Evolutionary conservation across 2,797 vertebrate genomes (phyloP), one percentile per base, ranked within the genome.

Genomic region (Chaenodraco wilsoni): DNA sequence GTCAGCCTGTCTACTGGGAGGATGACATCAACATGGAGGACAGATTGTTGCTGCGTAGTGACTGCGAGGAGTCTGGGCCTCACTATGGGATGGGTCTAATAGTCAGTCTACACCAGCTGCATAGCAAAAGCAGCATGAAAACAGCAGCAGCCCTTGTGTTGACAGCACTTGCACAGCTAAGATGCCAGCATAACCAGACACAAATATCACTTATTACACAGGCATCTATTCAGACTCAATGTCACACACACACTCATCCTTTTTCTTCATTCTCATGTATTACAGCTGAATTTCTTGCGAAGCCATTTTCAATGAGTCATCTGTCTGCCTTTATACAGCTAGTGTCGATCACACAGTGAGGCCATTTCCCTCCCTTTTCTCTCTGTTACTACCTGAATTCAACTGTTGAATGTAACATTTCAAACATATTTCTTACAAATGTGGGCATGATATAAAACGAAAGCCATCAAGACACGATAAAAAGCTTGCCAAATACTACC

Each of bases 231-330:
- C 4, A 61, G 8, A 17, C 5, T 45, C 45, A 11, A 52, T 11
- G 12, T 27, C 27, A 27, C 27, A 48, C 43, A 37, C 9, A 15
- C 16, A 15, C 14, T 19, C 44, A 66, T 64, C 19, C 46, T 48
- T 48, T 27, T 33, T 72, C 9, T 56, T 21, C 44, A 13, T n/a
- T 65, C 19, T 33, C 21, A 9, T 31, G 4, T 13, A 11, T 13
- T 50, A n/a, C 49, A 73, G 54, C 21, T 65, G 55, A 74, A 80
- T 72, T 90, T 89, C 83, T 77, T 40, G 3, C 78, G 81, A 88
- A 84, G 12, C 66, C 19, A 21, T 27, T 57, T 68, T 54, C 16
- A 54, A 15, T 88, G 77, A 85, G 56, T 85, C 82, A 87, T 77
- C 21, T 0, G 2, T 46, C 57, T 33, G 37, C 12, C 6, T 48